Base-by-base conservation (phyloP, 2,888 invertebrate genomes). In the Oligia strigilis region DNA sequence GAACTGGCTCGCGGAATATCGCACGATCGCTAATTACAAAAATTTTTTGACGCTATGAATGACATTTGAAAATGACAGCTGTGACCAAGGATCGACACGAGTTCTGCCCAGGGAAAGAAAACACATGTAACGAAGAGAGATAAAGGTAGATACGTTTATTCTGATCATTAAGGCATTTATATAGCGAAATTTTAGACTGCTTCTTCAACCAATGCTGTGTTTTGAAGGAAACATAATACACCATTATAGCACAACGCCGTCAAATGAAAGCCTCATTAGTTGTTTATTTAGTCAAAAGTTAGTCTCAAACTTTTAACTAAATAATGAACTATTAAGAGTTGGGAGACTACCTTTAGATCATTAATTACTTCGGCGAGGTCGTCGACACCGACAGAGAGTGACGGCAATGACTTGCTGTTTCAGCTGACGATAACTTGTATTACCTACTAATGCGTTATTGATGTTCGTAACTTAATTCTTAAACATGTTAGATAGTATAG, bases 401-500 rank as follows among this genome's bases (percentile, higher is more conserved):
- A n/a, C 70, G 66, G 36, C 62, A 9, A 40, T 85, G 83, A 85
- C 76, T 83, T 36, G 85, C 62, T 60, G 55, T 40, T 77, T 49
- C 11, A 36, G 9, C 29, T 14, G n/a, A 23, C 71, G 62, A 69
- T 65, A 76, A 72, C 79, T 72, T 82, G 14, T 70, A 67, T 75
- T 49, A 58, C 2, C 49, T 43, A 46, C 66, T 85, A 85, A 86
- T 77, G 87, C 58, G 29, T 43, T 77, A 83, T 83, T 72, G 79
- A 80, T 79, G 84, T 78, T 60, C 14, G 60, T 40, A 36, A 23
- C 70, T 67, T 29, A 60, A 69, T 65, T 65, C 46, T 62, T 46
- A 9, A 49, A 14, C 29, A 8, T 36, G 5, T 55, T 6, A 23
- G 29, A n/a, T n/a, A n/a, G n/a, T 4, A 29, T 40, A 40, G 13